Percentiles rank a stretch among this genome's conserved stretches.
Conservation (phyloP, 37 sponge, comb jelly and placozoan genomes). For the Dysidea cf. avara region DNA sequence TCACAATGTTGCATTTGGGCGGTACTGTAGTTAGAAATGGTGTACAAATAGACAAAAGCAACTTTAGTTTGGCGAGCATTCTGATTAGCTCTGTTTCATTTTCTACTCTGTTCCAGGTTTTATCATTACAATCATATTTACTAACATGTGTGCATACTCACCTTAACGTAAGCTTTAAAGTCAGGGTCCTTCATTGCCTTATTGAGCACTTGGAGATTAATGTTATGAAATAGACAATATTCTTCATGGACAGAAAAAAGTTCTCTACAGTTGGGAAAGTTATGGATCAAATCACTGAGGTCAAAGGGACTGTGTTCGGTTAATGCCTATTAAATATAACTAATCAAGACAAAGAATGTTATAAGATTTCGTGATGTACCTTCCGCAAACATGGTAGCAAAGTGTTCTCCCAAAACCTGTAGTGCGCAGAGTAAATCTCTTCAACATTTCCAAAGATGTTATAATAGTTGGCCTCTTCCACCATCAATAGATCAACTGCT, state of each 20-base stretch:
- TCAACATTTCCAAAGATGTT: constrained; percentile 74
- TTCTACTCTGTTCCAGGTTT: too few relatives aligned
- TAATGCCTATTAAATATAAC: too few relatives aligned
- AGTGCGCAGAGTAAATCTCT: constrained; percentile 49
- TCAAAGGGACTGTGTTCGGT: constrained; percentile 16
- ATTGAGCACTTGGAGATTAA: constrained; percentile 40
- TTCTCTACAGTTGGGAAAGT: constrained; percentile 51
- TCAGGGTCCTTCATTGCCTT: constrained; percentile 35
- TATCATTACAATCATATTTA: too few relatives aligned
- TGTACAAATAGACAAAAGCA: too few relatives aligned
- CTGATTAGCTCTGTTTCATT: too few relatives aligned
- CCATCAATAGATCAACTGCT: too few relatives aligned
- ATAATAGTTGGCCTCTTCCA: constrained; percentile 67
- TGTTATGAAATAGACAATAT: constrained; percentile 53
- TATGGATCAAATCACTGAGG: constrained; percentile 21
- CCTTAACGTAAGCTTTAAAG: constrained; percentile 56
- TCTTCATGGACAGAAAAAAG: constrained; percentile 73
- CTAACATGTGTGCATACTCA: too few relatives aligned
- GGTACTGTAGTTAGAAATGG: too few relatives aligned
- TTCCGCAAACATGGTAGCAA: constrained; percentile 47
- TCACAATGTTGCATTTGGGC: too few relatives aligned
- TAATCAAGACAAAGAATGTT: too few relatives aligned
- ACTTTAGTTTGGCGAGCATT: too few relatives aligned
- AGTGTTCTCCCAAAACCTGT: constrained; percentile 45
- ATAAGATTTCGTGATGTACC: too few relatives aligned